Evolutionary conservation across 2,797 vertebrate genomes (phyloP).

Genomic region (Bryconaethiops microstoma): DNA sequence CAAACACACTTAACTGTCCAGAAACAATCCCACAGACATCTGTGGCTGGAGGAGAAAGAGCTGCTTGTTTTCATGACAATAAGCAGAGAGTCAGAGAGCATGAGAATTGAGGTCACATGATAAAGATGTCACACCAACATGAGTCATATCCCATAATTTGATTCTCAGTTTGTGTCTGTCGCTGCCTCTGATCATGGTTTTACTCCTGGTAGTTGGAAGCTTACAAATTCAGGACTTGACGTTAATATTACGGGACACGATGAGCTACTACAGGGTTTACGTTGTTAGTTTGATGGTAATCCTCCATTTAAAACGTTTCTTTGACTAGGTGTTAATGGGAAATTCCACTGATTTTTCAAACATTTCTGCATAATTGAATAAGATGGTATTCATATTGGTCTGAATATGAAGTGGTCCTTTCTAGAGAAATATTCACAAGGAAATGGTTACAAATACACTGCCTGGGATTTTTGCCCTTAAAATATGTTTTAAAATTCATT

Average conservation of each 20-base stretch:
- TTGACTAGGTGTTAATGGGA: too few species aligned
- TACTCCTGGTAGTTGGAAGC: conserved; percentile 17
- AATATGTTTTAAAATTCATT: too few species aligned
- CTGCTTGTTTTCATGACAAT: conserved; percentile 53
- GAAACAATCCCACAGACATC: conserved; percentile 35
- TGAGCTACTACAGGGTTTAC: not conserved
- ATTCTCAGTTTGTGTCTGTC: conserved; percentile 51
- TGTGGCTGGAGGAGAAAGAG: conserved; percentile 46
- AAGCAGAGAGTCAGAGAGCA: conserved; percentile 46
- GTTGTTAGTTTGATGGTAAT: not conserved
- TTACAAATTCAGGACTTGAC: not conserved
- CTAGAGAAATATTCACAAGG: too few species aligned
- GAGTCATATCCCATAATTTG: conserved; percentile 59
- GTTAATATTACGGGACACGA: not conserved
- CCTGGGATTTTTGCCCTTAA: too few species aligned
- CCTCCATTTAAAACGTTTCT: not conserved
- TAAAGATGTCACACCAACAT: conserved; percentile 51
- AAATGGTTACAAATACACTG: too few species aligned
- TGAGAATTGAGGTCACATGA: conserved; percentile 54
- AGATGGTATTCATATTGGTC: too few species aligned
- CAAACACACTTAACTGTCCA: conserved; percentile 32
- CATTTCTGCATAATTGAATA: too few species aligned
- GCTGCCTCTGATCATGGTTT: conserved; percentile 38
- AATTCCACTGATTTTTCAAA: too few species aligned
- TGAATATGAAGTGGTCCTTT: too few species aligned